Evolutionary conservation across 2,113 vertebrate genomes (phyloP).

Genomic region (Scartelaos histophorus): DNA sequence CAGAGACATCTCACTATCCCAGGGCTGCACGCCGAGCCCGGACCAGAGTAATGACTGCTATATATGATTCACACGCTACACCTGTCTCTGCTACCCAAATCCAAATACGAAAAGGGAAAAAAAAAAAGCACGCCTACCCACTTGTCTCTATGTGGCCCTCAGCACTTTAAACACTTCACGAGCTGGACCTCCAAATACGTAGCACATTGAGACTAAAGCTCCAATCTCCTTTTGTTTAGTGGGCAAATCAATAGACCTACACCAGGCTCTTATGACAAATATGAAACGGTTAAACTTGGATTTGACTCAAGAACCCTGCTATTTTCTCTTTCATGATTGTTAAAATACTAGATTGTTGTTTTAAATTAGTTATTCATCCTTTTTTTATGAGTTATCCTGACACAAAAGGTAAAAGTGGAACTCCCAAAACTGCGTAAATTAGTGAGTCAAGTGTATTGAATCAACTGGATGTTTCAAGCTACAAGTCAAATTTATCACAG

Average conservation of each 20-base stretch:
- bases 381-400: too few species aligned
- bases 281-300: constrained; percentile 55
- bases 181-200: constrained; percentile 34
- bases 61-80: constrained; percentile 49
- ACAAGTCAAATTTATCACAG: too few species aligned
- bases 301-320: constrained; percentile 30
- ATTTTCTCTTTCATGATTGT: neutral
- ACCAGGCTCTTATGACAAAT: constrained; percentile 45
- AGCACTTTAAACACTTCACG: constrained; percentile 26
- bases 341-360: neutral
- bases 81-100: constrained; percentile 44
- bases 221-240: constrained; percentile 29
- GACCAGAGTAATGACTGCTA: constrained; percentile 38
- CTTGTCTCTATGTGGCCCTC: constrained; percentile 13
- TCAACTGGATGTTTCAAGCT: neutral
- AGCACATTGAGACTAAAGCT: constrained; percentile 25
- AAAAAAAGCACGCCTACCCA: constrained; percentile 24
- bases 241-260: constrained; percentile 47
- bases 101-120: constrained; percentile 4
- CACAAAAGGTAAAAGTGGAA: too few species aligned
- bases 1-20: constrained; percentile 48
- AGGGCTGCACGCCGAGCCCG: constrained; percentile 41
- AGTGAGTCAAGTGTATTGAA: neutral
- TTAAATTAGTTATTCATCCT: too few species aligned
- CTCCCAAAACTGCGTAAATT: neutral